Percentiles rank a stretch among this genome's conserved stretches.
Evolutionary conservation across 2,888 invertebrate genomes (phyloP).

Genomic region (Machimus rusticus): DNA sequence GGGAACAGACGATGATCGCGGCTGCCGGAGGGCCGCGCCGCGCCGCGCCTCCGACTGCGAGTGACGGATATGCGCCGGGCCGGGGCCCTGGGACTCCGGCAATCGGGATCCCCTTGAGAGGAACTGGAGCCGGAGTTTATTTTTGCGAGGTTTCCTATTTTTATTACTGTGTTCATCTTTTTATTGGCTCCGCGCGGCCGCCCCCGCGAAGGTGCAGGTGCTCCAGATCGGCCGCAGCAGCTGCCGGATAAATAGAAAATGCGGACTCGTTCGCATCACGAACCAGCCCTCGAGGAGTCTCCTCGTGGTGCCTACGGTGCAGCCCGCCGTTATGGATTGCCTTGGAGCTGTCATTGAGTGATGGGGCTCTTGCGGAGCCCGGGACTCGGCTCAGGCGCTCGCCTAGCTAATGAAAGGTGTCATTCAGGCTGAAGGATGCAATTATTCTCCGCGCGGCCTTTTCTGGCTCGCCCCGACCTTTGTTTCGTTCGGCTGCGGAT

Average conservation of each 20-base stretch:
- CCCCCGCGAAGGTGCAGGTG: background rate
- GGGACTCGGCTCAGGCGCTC: background rate
- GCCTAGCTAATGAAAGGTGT: slow-evolving; percentile 33
- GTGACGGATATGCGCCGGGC: background rate
- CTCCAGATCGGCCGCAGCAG: background rate
- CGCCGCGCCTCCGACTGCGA: background rate
- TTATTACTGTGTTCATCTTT: slow-evolving; percentile 21
- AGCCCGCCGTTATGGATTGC: background rate
- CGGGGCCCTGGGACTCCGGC: background rate
- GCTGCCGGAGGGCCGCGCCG: background rate
- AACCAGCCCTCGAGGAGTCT: background rate
- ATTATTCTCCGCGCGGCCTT: slow-evolving; percentile 20
- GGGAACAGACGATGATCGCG: background rate
- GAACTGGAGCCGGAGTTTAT: background rate
- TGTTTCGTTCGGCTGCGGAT: slow-evolving; percentile 6
- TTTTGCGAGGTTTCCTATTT: background rate
- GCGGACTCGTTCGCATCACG: slow-evolving; percentile 26
- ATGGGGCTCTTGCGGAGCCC: slow-evolving; percentile 5
- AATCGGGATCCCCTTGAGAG: background rate
- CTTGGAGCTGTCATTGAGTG: slow-evolving; percentile 7
- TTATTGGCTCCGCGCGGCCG: background rate
- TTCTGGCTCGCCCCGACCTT: background rate
- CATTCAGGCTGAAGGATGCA: slow-evolving; percentile 36
- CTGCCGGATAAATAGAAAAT: slow-evolving; percentile 4
- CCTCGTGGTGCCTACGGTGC: background rate